These are phyloP conservation scores for Callaeas wilsoni DNA, from an alignment of 2,113 vertebrate genomes.

Conservation along the genomic window DNA sequence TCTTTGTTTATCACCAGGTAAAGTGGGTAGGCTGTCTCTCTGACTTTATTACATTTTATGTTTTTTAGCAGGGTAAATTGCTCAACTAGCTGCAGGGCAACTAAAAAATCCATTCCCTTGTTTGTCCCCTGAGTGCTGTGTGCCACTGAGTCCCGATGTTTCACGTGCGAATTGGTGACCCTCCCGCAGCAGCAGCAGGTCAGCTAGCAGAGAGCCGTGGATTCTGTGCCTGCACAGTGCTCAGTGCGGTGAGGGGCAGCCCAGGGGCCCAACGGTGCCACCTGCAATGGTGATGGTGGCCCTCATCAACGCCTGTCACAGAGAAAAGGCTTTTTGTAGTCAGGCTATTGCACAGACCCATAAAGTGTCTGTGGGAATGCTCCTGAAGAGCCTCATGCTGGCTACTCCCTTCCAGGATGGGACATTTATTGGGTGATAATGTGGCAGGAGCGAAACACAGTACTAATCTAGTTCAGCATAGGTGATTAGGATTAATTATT, in stretches of 20 bases:
- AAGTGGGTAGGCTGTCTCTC: not conserved
- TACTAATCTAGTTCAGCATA: not conserved
- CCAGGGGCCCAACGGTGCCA: not conserved
- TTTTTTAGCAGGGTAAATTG: not conserved
- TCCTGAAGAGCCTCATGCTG: not conserved
- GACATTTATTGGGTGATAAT: not conserved
- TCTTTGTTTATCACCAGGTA: not conserved
- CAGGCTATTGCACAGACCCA: not conserved
- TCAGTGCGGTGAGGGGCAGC: not conserved
- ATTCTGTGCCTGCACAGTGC: not conserved
- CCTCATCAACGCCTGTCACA: not conserved
- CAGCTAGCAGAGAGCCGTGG: not conserved
- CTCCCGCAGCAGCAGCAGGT: not conserved
- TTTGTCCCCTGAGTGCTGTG: not conserved
- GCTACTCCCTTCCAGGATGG: not conserved
- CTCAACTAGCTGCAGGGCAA: not conserved
- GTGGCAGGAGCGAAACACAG: not conserved
- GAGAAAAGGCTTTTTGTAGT: not conserved
- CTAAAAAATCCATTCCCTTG: not conserved
- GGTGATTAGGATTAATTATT: conserved; percentile 8
- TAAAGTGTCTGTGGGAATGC: not conserved
- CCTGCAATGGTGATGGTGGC: not conserved
- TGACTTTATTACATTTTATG: not conserved
- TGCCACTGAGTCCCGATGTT: not conserved
- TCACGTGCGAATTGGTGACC: not conserved